Base-by-base conservation (phyloP, 2,797 vertebrate genomes). In the Oreochromis mossambicus region DNA sequence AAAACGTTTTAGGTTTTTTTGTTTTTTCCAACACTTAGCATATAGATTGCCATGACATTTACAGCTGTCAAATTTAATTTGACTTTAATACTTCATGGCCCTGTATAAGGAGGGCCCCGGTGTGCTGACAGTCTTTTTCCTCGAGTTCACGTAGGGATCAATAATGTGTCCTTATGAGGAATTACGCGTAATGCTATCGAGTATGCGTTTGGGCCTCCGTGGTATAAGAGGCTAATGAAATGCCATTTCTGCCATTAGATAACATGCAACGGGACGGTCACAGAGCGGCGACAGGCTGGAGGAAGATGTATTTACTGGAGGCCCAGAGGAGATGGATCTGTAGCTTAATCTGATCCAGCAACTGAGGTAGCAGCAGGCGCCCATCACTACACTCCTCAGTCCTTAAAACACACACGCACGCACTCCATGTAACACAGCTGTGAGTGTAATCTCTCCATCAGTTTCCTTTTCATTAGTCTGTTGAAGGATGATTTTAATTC, bases 81-180 rank as follows among this genome's bases (percentile, higher is more conserved):
- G 97, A 95, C 97, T 98, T 98, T 99, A 99, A 99, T 99, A 99
- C 98, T 98, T 99, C 98, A 98, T 91, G 97, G 94, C 93, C 95
- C 78, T 91, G 95, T 96, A 96, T 95, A 96, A 96, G 97, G 96
- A 97, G 96, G 96, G 95, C 97, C 96, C 94, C 51, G 93, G 95
- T 96, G 97, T 96, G 97, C 96, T 96, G 97, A 96, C 97, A 97
- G 96, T 96, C 96, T 97, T 97, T 98, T 98, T 97, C 97, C 97
- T 97, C 96, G 94, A 95, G 97, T 97, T 97, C 97, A 98, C 97
- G 97, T 97, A 97, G 95, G 80, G 97, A 99, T 99, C 98, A 95
- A 99, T 99, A 98, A 98, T 97, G 97, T 98, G 98, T 98, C 97
- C 97, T 98, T 97, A 98, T 98, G 98, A 99, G 98, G 97, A 98